Evolutionary conservation across 2,113 vertebrate species (phyloP), one percentile per base, ranked within the genome.

Genomic region (Lontra canadensis): DNA sequence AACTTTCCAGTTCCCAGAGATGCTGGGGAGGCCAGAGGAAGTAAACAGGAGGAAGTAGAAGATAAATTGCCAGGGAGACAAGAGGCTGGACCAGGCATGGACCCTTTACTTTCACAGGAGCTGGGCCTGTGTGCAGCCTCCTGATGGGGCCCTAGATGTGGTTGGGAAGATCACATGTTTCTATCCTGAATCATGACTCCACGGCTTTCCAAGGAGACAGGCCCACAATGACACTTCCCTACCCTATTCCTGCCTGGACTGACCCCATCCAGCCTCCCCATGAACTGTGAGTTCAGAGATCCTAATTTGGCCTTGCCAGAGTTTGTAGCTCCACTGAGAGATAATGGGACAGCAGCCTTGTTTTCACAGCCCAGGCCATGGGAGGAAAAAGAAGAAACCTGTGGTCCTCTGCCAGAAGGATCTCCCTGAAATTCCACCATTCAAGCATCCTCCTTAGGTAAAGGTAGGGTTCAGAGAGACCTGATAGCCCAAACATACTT

Each of bases 321-420:
- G 15, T 9, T 4, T 12, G 29, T 13, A 29, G 80, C n/a, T 13
- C 67, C 26, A 6, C 13, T 6, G 5, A 3, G 17, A n/a, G 1
- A 23, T 59, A 5, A 4, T 0, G 63, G 29, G 26, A 34, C 34
- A 1, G 26, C 44, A 12, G 31, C 29, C 44, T 80, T 29, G 7
- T 18, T 29, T 49, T 59, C 39, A 69, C 31, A 52, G 61, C 39
- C 39, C 67, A n/a, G 31, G 42, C 73, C 87, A 7, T 6, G 42
- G 10, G 55, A 26, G 2, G 36, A 63, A 1, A 8, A 59, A 3
- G 26, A 47, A 44, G 42, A 76, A 85, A 31, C 8, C 59, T 20
- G 1, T 18, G 74, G 47, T n/a, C 49, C 59, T 67, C 5, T 20
- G 80, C 78, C 65, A 57, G 55, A n/a, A 0, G 10, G 4, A 39